phyloP scores from a whole-genome alignment of 2,888 invertebrate species.

The Ernsta delagoae region DNA sequence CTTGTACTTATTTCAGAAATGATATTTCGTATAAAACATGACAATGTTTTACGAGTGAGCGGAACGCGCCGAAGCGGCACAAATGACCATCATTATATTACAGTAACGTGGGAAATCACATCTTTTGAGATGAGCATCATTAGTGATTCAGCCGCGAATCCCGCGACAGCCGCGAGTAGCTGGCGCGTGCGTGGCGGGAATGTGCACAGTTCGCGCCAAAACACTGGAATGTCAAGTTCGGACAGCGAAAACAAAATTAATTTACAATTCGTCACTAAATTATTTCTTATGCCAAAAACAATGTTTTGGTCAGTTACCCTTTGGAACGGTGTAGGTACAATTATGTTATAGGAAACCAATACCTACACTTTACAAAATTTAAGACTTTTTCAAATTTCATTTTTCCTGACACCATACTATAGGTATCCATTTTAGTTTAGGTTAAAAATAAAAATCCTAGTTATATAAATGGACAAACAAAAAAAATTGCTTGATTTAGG shows the following conservation, averaged over 20 bases:
- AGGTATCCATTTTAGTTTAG: no score
- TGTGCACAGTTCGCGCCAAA: slow-evolving; percentile 24
- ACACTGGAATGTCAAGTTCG: slow-evolving; percentile 16
- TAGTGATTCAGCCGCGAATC: slow-evolving; percentile 24
- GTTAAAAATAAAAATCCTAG: no score
- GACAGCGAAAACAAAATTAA: no score
- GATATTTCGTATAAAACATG: slow-evolving; percentile 2
- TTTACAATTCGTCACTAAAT: no score
- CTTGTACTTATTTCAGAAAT: neutral
- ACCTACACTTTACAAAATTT: no score
- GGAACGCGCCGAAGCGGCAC: slow-evolving; percentile 11
- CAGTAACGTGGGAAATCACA: slow-evolving; percentile 31
- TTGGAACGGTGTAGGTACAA: no score
- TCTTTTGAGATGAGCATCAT: slow-evolving; percentile 18
- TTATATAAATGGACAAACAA: no score
- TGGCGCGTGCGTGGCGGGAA: slow-evolving; percentile 27
- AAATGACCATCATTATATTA: slow-evolving; percentile 19
- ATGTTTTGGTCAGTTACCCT: neutral
- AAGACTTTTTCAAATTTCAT: no score
- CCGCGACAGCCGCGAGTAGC: neutral
- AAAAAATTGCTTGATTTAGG: no score
- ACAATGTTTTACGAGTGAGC: slow-evolving; percentile 16
- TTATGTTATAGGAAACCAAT: no score
- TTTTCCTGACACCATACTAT: no score
- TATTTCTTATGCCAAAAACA: neutral